A percentile compares a stretch with the other conserved stretches of the same genome.
phyloP scores from a whole-genome alignment of 2,888 invertebrate genomes.

The Drosophila rellima region DNA sequence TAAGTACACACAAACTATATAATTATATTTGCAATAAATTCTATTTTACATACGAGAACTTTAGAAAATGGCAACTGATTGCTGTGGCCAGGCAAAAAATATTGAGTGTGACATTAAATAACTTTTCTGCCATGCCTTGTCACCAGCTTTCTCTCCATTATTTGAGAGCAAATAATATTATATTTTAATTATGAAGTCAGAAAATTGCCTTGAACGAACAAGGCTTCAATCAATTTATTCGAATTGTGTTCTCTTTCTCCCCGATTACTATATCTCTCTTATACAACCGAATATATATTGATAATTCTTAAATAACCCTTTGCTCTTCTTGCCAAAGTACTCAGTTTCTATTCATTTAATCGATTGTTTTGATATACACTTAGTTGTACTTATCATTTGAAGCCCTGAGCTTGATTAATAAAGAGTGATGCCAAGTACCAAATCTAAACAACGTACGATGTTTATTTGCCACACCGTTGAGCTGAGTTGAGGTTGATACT shows the following conservation, averaged over 20 bases:
- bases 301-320: not conserved
- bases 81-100: not conserved
- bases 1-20: not conserved
- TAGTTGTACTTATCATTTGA: not conserved
- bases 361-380: not conserved
- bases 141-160: not conserved
- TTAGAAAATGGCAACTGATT: constrained; percentile 28
- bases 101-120: not conserved
- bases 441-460: constrained; percentile 28
- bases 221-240: no score
- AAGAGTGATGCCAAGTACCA: constrained; percentile 29
- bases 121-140: not conserved
- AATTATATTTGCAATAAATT: constrained; percentile 40
- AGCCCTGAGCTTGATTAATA: constrained; percentile 67
- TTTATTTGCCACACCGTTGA: constrained; percentile 50
- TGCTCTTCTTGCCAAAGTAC: not conserved
- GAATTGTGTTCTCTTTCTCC: no score
- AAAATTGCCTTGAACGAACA: not conserved
- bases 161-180: not conserved
- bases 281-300: not conserved
- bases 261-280: no score
- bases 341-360: not conserved
- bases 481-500: constrained; percentile 8
- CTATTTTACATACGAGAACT: constrained; percentile 34
- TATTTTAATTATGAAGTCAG: not conserved